A percentile compares a stretch with the other conserved stretches of the same genome.
phyloP scores from a whole-genome alignment of 2,797 vertebrate genomes.

The Pipistrellus nathusii region DNA sequence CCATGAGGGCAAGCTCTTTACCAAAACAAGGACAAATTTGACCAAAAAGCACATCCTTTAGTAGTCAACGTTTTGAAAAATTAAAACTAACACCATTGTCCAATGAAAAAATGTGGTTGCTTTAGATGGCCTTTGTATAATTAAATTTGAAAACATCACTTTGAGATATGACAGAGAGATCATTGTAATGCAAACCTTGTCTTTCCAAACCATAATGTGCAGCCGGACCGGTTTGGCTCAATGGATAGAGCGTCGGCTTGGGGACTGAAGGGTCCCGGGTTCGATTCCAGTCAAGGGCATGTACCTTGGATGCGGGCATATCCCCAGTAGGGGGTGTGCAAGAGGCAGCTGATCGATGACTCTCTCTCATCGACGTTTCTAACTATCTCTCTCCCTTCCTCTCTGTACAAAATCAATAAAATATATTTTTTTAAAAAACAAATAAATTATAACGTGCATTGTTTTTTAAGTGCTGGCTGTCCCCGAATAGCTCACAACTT shows the following conservation, averaged over 20 bases:
- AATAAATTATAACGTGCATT: not conserved
- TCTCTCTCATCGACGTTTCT: too few species aligned
- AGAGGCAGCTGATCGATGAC: too few species aligned
- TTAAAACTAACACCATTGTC: not conserved
- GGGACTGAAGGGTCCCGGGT: too few species aligned
- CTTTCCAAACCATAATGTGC: slow-evolving; percentile 2
- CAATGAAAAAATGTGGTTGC: slow-evolving; percentile 29
- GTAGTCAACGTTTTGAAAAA: not conserved
- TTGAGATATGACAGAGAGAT: slow-evolving; percentile 17
- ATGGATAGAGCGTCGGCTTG: too few species aligned
- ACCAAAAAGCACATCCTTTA: not conserved
- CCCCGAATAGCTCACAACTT: not conserved
- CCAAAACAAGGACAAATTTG: not conserved
- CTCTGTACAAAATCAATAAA: too few species aligned
- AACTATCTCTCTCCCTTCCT: too few species aligned
- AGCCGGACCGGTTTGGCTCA: too few species aligned
- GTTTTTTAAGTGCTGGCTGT: slow-evolving; percentile 13
- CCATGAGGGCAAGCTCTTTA: not conserved
- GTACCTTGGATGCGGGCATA: too few species aligned
- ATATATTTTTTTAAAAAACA: too few species aligned
- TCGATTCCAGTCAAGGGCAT: too few species aligned
- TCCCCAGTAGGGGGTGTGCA: too few species aligned
- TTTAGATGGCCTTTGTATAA: not conserved
- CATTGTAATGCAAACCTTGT: not conserved
- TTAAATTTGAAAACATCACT: slow-evolving; percentile 34